phyloP scores from a whole-genome alignment of 2,113 vertebrate species.

The Lontra canadensis region DNA sequence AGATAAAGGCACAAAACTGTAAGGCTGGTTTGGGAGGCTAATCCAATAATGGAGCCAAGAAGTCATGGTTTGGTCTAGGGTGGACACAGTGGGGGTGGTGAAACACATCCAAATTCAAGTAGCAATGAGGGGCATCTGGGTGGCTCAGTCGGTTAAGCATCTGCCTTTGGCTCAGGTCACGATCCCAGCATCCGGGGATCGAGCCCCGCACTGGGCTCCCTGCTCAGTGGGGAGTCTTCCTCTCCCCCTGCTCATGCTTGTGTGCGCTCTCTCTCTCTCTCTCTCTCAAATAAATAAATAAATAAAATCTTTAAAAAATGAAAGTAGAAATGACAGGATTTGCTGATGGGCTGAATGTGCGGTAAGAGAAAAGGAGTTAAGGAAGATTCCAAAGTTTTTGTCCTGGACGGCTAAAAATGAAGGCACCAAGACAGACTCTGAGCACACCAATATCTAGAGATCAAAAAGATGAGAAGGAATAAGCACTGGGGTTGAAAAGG shows the following conservation, averaged over 20 bases:
- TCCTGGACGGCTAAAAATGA: not conserved
- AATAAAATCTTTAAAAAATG: not conserved
- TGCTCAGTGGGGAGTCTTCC: too few relatives aligned
- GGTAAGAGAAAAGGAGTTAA: not conserved
- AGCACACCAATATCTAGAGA: not conserved
- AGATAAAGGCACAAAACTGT: not conserved
- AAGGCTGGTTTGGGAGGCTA: not conserved
- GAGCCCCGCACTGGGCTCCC: too few relatives aligned
- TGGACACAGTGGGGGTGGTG: not conserved
- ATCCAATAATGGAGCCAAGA: not conserved
- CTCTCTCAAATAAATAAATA: not conserved
- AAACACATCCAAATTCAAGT: not conserved
- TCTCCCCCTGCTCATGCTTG: not conserved
- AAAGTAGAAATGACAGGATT: not conserved
- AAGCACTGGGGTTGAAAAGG: not conserved
- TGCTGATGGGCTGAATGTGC: not conserved
- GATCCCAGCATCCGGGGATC: accelerated
- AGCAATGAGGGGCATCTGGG: not conserved
- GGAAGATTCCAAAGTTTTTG: not conserved
- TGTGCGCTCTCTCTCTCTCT: not conserved
- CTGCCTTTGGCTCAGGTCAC: not conserved
- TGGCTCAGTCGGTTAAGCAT: not conserved
- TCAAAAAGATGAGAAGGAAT: not conserved
- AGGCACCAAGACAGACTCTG: not conserved
- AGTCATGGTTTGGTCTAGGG: not conserved